Evolutionary conservation across 2,888 invertebrate species (phyloP).

Genomic region (Synergus umbraculus): DNA sequence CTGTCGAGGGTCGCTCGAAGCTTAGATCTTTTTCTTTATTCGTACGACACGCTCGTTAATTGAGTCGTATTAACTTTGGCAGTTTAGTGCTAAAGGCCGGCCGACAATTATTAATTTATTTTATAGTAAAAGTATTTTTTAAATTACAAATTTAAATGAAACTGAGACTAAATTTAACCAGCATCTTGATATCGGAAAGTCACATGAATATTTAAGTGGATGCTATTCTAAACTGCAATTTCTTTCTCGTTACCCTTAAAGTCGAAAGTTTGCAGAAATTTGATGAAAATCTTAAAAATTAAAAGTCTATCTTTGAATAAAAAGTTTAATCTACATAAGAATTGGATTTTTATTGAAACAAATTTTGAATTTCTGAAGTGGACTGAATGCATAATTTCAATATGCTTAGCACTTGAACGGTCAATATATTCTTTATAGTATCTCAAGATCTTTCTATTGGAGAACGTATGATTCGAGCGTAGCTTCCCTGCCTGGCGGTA

Average conservation of each 20-base stretch:
- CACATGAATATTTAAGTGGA: constrained; percentile 30
- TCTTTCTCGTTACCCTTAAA: too few relatives aligned
- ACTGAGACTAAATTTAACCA: constrained; percentile 14
- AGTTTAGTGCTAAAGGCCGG: neutral
- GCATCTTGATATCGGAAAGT: constrained; percentile 28
- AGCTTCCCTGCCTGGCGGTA: neutral
- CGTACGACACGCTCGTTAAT: neutral
- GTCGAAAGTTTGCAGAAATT: too few relatives aligned
- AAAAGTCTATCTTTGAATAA: too few relatives aligned
- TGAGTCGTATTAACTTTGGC: constrained; percentile 8
- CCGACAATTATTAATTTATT: neutral
- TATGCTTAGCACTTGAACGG: neutral
- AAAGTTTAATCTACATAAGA: too few relatives aligned
- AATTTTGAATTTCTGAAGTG: neutral
- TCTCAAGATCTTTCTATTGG: neutral
- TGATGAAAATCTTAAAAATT: too few relatives aligned
- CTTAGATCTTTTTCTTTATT: constrained; percentile 3
- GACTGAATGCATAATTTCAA: neutral
- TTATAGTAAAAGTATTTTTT: neutral
- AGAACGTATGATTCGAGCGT: neutral
- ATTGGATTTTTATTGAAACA: neutral
- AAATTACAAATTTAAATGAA: too few relatives aligned
- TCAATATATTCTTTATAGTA: neutral
- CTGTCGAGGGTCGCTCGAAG: constrained; percentile 5
- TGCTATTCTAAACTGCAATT: constrained; percentile 1